Evolutionary conservation across 2,113 vertebrate species (phyloP).

Genomic region (Albula glossodonta): DNA sequence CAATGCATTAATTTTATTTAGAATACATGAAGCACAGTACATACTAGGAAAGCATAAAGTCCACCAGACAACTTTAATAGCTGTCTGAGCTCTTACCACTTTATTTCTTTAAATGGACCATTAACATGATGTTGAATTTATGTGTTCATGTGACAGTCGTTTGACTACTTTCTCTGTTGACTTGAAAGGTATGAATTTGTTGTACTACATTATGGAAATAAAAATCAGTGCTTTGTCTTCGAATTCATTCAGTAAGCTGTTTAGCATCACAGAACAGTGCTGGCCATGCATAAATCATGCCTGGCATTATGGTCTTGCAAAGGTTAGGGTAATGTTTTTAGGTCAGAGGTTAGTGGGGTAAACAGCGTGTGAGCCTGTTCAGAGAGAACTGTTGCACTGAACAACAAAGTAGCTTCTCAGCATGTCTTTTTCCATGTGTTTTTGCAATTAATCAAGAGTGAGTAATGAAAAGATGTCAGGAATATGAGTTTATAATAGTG

Average conservation of each 20-base stretch:
- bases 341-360: too few species aligned
- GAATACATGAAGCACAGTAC: neutral
- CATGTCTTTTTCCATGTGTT: neutral
- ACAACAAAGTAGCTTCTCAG: neutral
- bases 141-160: neutral
- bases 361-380: too few species aligned
- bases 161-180: conserved; percentile 22
- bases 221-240: conserved; percentile 11
- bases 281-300: neutral
- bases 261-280: neutral
- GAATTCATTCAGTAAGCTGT: neutral
- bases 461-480: neutral
- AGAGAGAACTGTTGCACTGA: too few species aligned
- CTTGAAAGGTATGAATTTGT: conserved; percentile 19
- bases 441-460: neutral
- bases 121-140: conserved; percentile 13
- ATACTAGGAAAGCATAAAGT: conserved; percentile 13
- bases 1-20: conserved; percentile 20
- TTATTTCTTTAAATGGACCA: conserved; percentile 6
- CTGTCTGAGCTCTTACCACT: neutral
- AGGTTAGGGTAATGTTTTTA: too few species aligned
- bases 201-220: conserved; percentile 22
- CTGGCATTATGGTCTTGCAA: neutral
- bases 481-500: neutral
- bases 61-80: neutral